These are phyloP conservation scores for Leucosticte australis DNA, from an alignment of 2,113 vertebrate species.

Conservation along the genomic window DNA sequence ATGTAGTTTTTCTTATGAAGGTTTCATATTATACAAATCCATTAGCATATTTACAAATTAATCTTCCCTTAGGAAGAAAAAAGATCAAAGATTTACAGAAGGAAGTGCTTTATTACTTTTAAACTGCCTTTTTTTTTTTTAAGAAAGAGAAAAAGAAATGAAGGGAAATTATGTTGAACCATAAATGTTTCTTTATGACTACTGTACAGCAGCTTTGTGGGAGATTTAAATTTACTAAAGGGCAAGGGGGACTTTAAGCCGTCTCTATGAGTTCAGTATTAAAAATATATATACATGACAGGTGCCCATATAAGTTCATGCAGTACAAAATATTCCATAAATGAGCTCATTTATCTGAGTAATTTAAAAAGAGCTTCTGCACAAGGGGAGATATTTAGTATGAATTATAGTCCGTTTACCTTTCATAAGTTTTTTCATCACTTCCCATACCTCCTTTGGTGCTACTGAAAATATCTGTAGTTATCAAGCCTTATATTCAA, in stretches of 20 bases:
- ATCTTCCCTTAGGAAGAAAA: constrained; percentile 80
- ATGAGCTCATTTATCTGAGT: constrained; percentile 66
- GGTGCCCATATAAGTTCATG: constrained; percentile 68
- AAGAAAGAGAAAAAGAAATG: constrained; percentile 69
- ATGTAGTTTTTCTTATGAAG: constrained; percentile 77
- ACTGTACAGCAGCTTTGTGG: constrained; percentile 67
- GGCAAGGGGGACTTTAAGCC: constrained; percentile 58
- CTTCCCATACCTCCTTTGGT: constrained; percentile 59
- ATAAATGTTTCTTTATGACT: constrained; percentile 77
- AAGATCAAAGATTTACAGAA: constrained; percentile 77
- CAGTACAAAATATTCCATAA: constrained; percentile 66
- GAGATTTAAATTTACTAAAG: constrained; percentile 72
- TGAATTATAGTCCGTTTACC: constrained; percentile 62
- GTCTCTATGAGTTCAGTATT: constrained; percentile 58
- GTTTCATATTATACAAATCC: constrained; percentile 81
- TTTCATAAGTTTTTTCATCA: constrained; percentile 69
- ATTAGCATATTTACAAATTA: constrained; percentile 87
- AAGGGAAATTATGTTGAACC: constrained; percentile 75
- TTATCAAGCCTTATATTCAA: constrained; percentile 51
- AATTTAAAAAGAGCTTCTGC: constrained; percentile 66
- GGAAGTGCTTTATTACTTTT: constrained; percentile 79
- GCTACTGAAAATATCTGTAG: constrained; percentile 50
- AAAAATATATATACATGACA: constrained; percentile 69
- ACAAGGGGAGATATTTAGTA: constrained; percentile 57
- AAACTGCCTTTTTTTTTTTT: constrained; percentile 69